phyloP scores from a whole-genome alignment of 2,113 vertebrate species.

The Ammodytes dubius region DNA sequence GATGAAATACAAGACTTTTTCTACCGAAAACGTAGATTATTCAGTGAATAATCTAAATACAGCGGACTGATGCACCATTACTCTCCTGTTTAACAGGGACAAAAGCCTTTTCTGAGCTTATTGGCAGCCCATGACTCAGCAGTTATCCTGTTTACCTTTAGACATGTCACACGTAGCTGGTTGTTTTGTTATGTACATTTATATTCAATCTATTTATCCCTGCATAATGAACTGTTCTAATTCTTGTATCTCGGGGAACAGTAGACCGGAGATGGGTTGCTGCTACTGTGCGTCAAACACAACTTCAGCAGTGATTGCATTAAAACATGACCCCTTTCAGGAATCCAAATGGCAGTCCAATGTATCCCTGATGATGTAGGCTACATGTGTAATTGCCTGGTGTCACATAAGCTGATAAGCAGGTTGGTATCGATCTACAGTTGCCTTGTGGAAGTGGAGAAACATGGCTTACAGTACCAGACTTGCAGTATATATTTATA shows the following conservation, averaged over 20 bases:
- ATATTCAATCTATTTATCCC: constrained; percentile 34
- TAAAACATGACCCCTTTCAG: constrained; percentile 1
- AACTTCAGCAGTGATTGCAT: background rate
- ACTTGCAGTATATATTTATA: background rate
- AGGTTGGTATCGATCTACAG: constrained; percentile 61
- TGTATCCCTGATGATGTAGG: constrained; percentile 7
- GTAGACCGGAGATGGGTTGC: background rate
- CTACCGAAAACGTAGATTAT: background rate
- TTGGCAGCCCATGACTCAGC: constrained; percentile 37
- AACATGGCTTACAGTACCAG: background rate
- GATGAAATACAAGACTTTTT: background rate
- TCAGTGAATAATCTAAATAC: constrained; percentile 17
- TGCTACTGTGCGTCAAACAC: background rate
- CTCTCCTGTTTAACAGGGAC: background rate
- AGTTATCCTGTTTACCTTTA: constrained; percentile 28
- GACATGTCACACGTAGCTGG: constrained; percentile 5
- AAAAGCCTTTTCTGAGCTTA: background rate
- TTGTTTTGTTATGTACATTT: constrained; percentile 50
- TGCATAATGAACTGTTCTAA: constrained; percentile 22
- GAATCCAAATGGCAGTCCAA: background rate
- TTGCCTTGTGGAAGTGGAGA: constrained; percentile 20
- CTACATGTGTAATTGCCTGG: constrained; percentile 43
- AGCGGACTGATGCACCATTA: background rate
- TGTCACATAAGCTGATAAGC: constrained; percentile 46
- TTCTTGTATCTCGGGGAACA: background rate